phyloP scores from a whole-genome alignment of 1,140 invertebrate species.

The Aplysia californica region DNA sequence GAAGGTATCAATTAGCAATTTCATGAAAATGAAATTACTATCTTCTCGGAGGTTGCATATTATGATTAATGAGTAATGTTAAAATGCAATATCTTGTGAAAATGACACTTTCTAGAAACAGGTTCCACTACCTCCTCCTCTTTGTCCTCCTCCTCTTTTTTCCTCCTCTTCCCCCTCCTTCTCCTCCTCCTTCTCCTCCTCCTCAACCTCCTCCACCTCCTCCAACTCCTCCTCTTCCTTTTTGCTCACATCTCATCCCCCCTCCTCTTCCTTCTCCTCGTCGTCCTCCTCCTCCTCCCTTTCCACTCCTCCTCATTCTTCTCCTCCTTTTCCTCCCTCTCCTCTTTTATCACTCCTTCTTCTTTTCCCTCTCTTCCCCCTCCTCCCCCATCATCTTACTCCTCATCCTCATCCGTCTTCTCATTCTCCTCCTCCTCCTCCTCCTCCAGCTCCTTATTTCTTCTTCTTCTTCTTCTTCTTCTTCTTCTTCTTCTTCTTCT shows the following conservation, averaged over 20 bases:
- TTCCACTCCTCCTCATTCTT: neutral
- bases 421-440: neutral
- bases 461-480: neutral
- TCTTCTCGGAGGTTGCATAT: no score
- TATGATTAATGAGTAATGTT: no score
- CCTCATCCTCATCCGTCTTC: neutral
- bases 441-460: neutral
- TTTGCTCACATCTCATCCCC: no score
- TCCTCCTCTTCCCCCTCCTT: no score
- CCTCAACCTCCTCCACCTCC: neutral
- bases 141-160: neutral
- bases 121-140: neutral
- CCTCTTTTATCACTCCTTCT: neutral
- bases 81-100: no score
- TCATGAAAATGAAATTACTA: no score
- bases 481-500: no score
- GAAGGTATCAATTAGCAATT: no score
- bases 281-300: no score
- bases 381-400: neutral
- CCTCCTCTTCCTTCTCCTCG: neutral
- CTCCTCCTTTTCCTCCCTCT: neutral
- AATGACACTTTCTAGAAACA: no score
- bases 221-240: no score
- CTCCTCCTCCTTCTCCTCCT: no score
- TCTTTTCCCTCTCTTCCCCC: neutral